Evolutionary conservation across 2,113 vertebrate species (phyloP).

Genomic region (Sinocyclocheilus maitianheensis): DNA sequence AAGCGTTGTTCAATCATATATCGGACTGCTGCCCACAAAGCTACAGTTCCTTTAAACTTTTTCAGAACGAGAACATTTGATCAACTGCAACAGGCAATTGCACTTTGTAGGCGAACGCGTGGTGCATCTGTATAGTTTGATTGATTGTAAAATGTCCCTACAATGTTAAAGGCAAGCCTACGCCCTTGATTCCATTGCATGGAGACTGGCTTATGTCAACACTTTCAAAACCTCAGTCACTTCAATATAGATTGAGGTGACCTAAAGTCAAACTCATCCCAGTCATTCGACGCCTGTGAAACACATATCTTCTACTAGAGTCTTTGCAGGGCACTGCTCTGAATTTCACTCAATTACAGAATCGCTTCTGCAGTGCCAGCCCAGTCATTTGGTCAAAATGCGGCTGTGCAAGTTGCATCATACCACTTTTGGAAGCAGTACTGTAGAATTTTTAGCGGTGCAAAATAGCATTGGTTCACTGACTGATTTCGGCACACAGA

Average conservation of each 20-base stretch:
- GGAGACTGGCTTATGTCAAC: slow-evolving; percentile 11
- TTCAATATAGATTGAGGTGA: slow-evolving; percentile 36
- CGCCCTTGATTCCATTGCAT: slow-evolving; percentile 2
- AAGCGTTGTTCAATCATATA: background rate
- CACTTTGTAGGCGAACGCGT: background rate
- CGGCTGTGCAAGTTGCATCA: background rate
- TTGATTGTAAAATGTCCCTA: slow-evolving; percentile 9
- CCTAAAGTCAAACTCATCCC: slow-evolving; percentile 49
- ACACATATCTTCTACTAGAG: slow-evolving; percentile 19
- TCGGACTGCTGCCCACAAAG: background rate
- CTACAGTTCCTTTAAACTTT: background rate
- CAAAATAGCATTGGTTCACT: slow-evolving; percentile 7
- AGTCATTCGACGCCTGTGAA: background rate
- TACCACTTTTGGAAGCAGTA: background rate
- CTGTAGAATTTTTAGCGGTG: slow-evolving; percentile 14
- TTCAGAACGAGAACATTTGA: background rate
- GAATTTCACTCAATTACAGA: slow-evolving; percentile 30
- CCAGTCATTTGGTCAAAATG: slow-evolving; percentile 27
- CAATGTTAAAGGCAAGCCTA: slow-evolving; percentile 12
- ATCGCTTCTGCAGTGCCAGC: background rate
- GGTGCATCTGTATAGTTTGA: background rate
- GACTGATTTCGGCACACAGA: background rate
- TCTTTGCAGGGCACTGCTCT: slow-evolving; percentile 7
- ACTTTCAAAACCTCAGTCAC: slow-evolving; percentile 27
- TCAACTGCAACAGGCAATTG: background rate